Evolutionary conservation across 2,888 invertebrate genomes (phyloP).

Genomic region (Dioctria linearis): DNA sequence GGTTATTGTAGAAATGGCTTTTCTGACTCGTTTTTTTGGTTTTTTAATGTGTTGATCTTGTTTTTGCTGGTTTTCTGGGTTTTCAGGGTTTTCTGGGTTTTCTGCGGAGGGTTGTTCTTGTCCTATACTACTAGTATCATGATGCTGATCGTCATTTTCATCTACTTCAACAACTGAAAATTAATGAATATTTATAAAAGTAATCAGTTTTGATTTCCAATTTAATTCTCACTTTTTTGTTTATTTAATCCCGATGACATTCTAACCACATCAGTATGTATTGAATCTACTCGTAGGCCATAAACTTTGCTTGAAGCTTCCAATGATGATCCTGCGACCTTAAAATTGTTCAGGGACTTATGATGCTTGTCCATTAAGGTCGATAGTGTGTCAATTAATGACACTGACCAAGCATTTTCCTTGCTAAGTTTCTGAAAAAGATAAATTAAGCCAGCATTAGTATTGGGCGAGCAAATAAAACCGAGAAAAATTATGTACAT

Average conservation of each 20-base stretch:
- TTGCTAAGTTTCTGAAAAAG: conserved; percentile 83
- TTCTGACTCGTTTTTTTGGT: conserved; percentile 64
- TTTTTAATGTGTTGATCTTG: conserved; percentile 59
- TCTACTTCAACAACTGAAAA: conserved; percentile 50
- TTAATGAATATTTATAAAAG: not conserved
- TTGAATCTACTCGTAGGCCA: conserved; percentile 87
- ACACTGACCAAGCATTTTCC: conserved; percentile 91
- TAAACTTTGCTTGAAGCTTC: conserved; percentile 93
- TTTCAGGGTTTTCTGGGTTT: too few species aligned
- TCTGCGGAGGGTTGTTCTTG: conserved; percentile 53
- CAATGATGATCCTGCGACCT: conserved; percentile 87
- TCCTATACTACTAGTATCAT: conserved; percentile 54
- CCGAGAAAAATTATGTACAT: conserved; percentile 73
- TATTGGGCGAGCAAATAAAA: not conserved
- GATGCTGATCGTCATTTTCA: conserved; percentile 20
- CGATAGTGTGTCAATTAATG: conserved; percentile 88
- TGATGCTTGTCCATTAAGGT: conserved; percentile 82
- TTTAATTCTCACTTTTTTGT: conserved; percentile 61
- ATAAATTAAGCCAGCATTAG: conserved; percentile 19
- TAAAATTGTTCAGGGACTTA: conserved; percentile 79
- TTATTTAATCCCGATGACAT: conserved; percentile 77
- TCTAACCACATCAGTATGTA: conserved; percentile 85
- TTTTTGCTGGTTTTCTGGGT: conserved; percentile 59
- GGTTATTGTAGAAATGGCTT: conserved; percentile 67
- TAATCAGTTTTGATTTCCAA: not conserved